Conservation (phyloP, 2,797 vertebrate species). For the Nothura maculosa region DNA sequence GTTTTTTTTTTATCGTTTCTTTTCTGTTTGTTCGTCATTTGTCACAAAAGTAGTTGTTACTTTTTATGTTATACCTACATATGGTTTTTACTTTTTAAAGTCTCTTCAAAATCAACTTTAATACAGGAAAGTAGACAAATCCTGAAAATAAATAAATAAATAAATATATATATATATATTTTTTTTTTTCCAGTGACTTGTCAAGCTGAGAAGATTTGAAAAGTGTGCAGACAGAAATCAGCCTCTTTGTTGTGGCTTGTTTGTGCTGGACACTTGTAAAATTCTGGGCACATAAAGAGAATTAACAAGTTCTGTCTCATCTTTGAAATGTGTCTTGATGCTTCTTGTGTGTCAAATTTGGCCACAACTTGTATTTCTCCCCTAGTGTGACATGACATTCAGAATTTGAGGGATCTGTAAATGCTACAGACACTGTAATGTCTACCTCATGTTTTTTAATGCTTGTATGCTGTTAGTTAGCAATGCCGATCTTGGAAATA, state of each 20-base stretch:
- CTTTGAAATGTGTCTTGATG: neutral
- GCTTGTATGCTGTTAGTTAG: neutral
- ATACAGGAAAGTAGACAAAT: neutral
- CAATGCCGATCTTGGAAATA: neutral
- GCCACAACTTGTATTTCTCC: neutral
- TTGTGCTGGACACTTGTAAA: neutral
- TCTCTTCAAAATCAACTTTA: neutral
- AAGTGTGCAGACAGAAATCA: neutral
- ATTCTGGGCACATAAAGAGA: neutral
- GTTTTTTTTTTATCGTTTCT: fast-evolving
- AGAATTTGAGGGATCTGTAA: neutral
- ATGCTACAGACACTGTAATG: neutral
- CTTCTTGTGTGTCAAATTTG: neutral
- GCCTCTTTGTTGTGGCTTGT: neutral
- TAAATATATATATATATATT: no score
- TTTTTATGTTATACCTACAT: neutral
- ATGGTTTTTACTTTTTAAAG: neutral
- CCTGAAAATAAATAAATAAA: no score
- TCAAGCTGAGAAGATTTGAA: neutral
- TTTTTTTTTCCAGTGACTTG: neutral
- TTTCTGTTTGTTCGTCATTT: neutral
- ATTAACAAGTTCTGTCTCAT: neutral
- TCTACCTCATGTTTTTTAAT: neutral
- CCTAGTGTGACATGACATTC: neutral
- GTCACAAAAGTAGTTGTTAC: neutral